Base-by-base conservation (phyloP, 2,113 vertebrate species). In the Chloroceryle aenea region DNA sequence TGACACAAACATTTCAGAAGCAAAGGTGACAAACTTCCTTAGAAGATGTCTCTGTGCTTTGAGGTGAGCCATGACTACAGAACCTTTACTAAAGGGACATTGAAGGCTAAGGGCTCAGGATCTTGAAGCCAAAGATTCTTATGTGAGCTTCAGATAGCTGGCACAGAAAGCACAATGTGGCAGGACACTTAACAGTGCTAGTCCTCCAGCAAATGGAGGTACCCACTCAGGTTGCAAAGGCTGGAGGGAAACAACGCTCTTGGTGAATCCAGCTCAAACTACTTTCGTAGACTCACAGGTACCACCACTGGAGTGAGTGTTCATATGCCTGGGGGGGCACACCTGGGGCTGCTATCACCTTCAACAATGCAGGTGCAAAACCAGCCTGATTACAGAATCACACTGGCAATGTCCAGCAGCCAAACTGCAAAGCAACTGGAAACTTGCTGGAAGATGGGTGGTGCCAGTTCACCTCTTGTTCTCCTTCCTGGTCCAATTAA, bases 281-380 rank as follows among this genome's bases (percentile, higher is more conserved):
- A 3, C n/a, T 18, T 29, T 6, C 23, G 15, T 58, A 73, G 56
- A 40, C 21, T 67, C 36, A 40, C 18, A 36, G 30, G 9, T 63
- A 19, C 26, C 29, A 9, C 5, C 26, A 77, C 55, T 52, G 59
- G 48, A 4, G 1, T 10, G 30, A 32, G 14, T 14, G 16, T 77
- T 26, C 0, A 0, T 48, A 26, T 3, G 1, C 29, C 40, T 30
- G 15, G 21, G 40, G 9, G 1, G 40, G 62, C 23, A 32, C 52
- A 58, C 13, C 26, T 6, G 2, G 11, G 34, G 29, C 53, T 68
- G 67, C 38, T 8, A 7, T 53, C 38, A 25, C 25, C 42, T 91
- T n/a, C 85, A 73, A 11, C 42, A 48, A 7, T 0, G 2, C 5
- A 8, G 34, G 27, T 48, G 7, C 69, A 78, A 75, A 90, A 19